These are phyloP conservation scores for Brassicogethes aeneus DNA, from an alignment of 2,888 invertebrate genomes.

Conservation along the genomic window DNA sequence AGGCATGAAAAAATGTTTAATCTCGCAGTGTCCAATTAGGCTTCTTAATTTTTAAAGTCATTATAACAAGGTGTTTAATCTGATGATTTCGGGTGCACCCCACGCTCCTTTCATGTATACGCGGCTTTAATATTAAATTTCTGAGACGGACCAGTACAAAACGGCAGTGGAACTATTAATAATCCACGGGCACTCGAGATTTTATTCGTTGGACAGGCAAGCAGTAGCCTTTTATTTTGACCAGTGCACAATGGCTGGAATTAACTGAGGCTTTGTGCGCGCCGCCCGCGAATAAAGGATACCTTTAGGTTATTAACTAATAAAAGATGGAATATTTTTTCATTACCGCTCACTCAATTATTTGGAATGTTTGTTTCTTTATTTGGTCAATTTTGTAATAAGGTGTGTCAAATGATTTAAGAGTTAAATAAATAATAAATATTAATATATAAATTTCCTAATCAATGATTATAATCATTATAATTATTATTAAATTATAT, in stretches of 20 bases:
- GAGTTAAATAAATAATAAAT: background rate
- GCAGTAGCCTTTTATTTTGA: conserved; percentile 25
- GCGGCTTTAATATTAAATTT: background rate
- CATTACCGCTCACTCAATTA: too few species aligned
- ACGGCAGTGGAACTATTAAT: conserved; percentile 11
- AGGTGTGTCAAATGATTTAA: conserved; percentile 1
- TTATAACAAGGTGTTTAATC: background rate
- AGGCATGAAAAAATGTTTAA: too few species aligned
- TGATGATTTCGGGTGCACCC: background rate
- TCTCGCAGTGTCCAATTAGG: too few species aligned
- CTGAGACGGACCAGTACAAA: background rate
- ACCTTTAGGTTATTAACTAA: conserved; percentile 8
- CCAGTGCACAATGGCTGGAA: conserved; percentile 20
- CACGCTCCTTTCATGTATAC: background rate
- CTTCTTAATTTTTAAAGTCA: background rate
- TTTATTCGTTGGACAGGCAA: conserved; percentile 20
- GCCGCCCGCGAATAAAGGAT: conserved; percentile 13
- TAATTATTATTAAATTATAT: too few species aligned
- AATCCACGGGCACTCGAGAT: conserved; percentile 8
- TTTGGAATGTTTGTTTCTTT: background rate
- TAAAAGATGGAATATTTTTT: conserved; percentile 5
- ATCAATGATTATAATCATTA: too few species aligned
- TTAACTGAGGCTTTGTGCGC: conserved; percentile 13
- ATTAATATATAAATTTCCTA: too few species aligned
- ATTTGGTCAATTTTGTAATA: background rate